A percentile compares a stretch with the other conserved stretches of the same genome.
Conservation (phyloP, 1,140 invertebrate species). For the Cephus cinctus region DNA sequence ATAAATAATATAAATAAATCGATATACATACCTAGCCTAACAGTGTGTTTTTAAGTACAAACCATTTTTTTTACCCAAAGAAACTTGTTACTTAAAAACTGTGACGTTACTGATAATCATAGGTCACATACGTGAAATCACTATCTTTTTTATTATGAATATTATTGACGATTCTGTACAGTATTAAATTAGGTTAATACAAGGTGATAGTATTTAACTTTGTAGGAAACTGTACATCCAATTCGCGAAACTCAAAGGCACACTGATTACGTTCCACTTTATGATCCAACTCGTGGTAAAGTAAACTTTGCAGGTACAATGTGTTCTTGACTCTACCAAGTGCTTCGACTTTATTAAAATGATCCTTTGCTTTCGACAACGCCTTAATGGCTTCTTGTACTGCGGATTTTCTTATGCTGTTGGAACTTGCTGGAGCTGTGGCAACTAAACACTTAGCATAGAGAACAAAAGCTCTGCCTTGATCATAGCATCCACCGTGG, state of each 20-base stretch:
- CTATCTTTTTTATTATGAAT: too few species aligned
- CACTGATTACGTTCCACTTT: constrained; percentile 69
- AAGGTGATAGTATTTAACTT: constrained; percentile 37
- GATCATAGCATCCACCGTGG: constrained; percentile 79
- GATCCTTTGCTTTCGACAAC: constrained; percentile 64
- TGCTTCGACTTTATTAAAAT: constrained; percentile 74
- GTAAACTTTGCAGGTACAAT: constrained; percentile 62
- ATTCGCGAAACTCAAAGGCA: constrained; percentile 68
- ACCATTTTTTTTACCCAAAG: too few species aligned
- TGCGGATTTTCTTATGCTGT: constrained; percentile 55
- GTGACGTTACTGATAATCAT: too few species aligned
- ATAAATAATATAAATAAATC: constrained; percentile 42
- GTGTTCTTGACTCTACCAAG: constrained; percentile 71
- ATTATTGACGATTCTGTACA: too few species aligned
- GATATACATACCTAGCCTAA: constrained; percentile 31
- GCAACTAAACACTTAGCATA: constrained; percentile 71
- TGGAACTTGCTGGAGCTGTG: constrained; percentile 48
- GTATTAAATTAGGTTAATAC: too few species aligned
- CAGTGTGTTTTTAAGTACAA: not conserved
- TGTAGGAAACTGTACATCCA: constrained; percentile 66
- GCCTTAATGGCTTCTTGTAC: constrained; percentile 65
- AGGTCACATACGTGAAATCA: too few species aligned
- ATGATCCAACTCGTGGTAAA: constrained; percentile 68
- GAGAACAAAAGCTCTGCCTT: constrained; percentile 65
- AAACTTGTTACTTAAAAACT: too few species aligned